Base-by-base conservation (phyloP, 2,113 vertebrate species). In the Thunnus maccoyii region DNA sequence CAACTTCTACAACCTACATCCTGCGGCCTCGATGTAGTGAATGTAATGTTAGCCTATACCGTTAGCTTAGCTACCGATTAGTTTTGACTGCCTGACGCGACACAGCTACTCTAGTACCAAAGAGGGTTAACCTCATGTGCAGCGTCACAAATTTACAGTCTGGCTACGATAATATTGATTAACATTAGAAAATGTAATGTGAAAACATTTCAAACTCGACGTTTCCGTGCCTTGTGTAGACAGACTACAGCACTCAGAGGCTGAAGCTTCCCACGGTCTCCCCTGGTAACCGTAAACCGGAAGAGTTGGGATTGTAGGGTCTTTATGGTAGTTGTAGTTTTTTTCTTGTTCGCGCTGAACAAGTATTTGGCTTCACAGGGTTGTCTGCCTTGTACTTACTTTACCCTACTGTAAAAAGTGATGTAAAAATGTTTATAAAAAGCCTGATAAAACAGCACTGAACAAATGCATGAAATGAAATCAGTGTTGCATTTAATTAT, bases 251-350 rank as follows among this genome's bases (percentile, higher is more conserved):
- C 0, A 2, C 27, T 36, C 4, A 9, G 17, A 60, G 10, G 9
- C 9, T 70, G 65, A 16, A 70, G 78, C 89, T 88, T 92, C 80
- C 75, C 57, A 81, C 20, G 54, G 94, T 95, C 90, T 89, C 86
- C 95, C 91, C n/a, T 94, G 84, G 95, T 93, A 95, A 96, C 95
- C 82, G 73, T 70, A 84, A 72, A 89, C 92, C 89, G 92, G 94
- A 92, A 93, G 36, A 11, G 20, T 14, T 22, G 64, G 3, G 5
- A 2, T 9, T 30, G 0, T 17, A 18, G 0, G 15, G 30, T 50
- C 0, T 18, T 46, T 30, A 14, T 88, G 93, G 92, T 62, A 82
- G 13, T 82, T 92, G 93, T 93, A 93, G 92, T 92, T 86, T 79
- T 50, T 20, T 77, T 72, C 4, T 14, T 48, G 27, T 36, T 54